A percentile compares a stretch with the other conserved stretches of the same genome.
Evolutionary conservation across 2,888 invertebrate species (phyloP).

Genomic region (Caprella mutica): DNA sequence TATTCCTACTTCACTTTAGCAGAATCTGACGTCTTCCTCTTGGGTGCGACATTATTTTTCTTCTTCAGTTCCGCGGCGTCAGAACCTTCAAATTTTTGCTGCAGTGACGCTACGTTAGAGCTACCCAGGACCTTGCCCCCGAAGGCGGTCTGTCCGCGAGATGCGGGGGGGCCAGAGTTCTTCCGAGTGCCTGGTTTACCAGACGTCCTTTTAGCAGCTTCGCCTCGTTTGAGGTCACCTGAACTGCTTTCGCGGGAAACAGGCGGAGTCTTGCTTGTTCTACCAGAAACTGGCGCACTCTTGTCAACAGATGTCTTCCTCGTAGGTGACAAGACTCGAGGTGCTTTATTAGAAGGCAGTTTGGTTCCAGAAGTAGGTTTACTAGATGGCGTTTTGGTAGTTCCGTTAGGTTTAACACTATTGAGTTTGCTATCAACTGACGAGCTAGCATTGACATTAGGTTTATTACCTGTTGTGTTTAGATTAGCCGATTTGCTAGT

Average conservation of each 20-base stretch:
- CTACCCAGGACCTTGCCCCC: constrained; percentile 9
- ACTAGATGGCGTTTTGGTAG: too few species aligned
- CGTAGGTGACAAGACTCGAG: constrained; percentile 13
- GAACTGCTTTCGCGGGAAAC: background rate
- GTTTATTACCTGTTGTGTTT: too few species aligned
- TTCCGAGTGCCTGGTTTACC: constrained; percentile 1
- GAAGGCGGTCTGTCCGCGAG: background rate
- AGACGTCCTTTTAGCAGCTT: background rate
- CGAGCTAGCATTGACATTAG: too few species aligned
- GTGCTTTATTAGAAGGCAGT: constrained; percentile 12
- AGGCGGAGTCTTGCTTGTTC: background rate
- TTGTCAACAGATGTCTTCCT: background rate
- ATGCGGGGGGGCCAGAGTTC: constrained; percentile 4
- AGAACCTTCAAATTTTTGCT: constrained; percentile 30
- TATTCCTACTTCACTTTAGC: too few species aligned
- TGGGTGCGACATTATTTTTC: constrained; percentile 7
- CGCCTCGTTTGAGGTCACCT: background rate
- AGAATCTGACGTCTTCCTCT: too few species aligned
- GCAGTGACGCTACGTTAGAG: constrained; percentile 27
- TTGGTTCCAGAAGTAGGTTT: too few species aligned
- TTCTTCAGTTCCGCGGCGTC: too few species aligned
- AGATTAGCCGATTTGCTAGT: too few species aligned
- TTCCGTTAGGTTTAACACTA: too few species aligned
- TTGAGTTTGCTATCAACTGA: too few species aligned
- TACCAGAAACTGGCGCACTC: background rate